Conservation (phyloP, 2,797 vertebrate genomes). For the Chromobotia macracanthus region DNA sequence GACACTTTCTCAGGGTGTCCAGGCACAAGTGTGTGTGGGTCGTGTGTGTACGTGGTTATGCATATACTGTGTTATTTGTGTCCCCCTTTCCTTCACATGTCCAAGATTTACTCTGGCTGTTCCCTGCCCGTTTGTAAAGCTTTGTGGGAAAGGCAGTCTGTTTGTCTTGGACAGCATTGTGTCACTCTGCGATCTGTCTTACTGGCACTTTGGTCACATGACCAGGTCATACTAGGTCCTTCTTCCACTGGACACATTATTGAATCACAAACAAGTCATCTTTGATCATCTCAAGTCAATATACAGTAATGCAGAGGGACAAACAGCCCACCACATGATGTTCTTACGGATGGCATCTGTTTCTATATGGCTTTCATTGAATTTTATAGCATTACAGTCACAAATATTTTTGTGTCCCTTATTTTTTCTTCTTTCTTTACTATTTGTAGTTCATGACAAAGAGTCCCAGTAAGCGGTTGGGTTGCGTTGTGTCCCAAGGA, state of each 20-base stretch:
- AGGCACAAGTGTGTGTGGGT: background rate
- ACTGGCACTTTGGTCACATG: slow-evolving; percentile 59
- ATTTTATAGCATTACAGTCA: background rate
- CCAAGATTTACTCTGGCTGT: slow-evolving; percentile 73
- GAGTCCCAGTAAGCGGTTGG: slow-evolving; percentile 91
- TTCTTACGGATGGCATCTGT: background rate
- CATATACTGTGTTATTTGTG: slow-evolving; percentile 56
- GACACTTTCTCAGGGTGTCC: slow-evolving; percentile 27
- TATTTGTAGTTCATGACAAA: slow-evolving; percentile 93
- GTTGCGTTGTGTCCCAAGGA: slow-evolving; percentile 87
- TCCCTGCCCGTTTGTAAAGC: slow-evolving; percentile 61
- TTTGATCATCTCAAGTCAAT: background rate
- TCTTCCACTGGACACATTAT: slow-evolving; percentile 36
- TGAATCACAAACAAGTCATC: slow-evolving; percentile 18
- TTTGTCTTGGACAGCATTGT: slow-evolving; percentile 71
- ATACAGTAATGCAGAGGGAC: background rate
- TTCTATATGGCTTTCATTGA: background rate
- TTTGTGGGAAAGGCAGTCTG: slow-evolving; percentile 75
- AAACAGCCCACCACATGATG: background rate
- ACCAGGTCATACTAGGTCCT: slow-evolving; percentile 44
- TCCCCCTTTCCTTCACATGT: slow-evolving; percentile 72
- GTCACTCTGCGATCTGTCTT: slow-evolving; percentile 65
- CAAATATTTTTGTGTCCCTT: background rate
- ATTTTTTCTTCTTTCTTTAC: slow-evolving; percentile 38
- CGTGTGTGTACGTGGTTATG: slow-evolving; percentile 30